These are phyloP conservation scores for Liasis olivaceus DNA, from an alignment of 2,797 vertebrate genomes.

Conservation along the genomic window DNA sequence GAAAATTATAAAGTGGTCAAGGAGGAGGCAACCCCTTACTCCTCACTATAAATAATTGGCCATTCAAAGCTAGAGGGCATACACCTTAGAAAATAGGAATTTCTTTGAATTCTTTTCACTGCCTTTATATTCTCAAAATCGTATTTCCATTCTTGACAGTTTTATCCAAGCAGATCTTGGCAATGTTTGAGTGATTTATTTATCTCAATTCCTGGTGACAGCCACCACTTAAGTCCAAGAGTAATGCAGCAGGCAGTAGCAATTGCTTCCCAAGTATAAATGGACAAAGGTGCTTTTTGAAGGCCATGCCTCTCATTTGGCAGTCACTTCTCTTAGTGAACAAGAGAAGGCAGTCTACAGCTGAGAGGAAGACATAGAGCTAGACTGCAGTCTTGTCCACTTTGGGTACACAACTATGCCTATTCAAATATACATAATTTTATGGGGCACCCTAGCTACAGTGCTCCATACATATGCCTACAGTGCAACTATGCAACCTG, in stretches of 20 bases:
- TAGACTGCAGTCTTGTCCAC: not conserved
- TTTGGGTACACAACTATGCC: not conserved
- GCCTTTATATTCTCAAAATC: conserved; percentile 48
- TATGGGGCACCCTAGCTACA: not conserved
- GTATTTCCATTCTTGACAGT: conserved; percentile 52
- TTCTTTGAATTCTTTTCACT: conserved; percentile 18
- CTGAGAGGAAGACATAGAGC: not conserved
- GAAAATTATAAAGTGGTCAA: conserved; percentile 2
- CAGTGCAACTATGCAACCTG: not conserved
- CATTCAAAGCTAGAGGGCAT: conserved; percentile 31
- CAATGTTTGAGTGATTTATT: conserved; percentile 52
- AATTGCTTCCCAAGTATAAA: not conserved
- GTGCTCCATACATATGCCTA: not conserved
- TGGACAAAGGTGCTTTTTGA: conserved; percentile 26
- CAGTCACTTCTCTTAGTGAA: not conserved
- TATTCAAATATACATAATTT: not conserved
- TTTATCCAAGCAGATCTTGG: conserved; percentile 52
- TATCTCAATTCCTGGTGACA: conserved; percentile 35
- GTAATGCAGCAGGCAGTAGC: not conserved
- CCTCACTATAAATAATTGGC: conserved; percentile 25
- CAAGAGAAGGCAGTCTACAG: not conserved
- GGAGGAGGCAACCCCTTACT: not conserved
- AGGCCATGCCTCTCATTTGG: not conserved
- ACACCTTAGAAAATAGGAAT: conserved; percentile 8
- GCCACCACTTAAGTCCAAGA: conserved; percentile 30